Conservation (phyloP, 2,888 invertebrate species). For the Adineta ricciae region DNA sequence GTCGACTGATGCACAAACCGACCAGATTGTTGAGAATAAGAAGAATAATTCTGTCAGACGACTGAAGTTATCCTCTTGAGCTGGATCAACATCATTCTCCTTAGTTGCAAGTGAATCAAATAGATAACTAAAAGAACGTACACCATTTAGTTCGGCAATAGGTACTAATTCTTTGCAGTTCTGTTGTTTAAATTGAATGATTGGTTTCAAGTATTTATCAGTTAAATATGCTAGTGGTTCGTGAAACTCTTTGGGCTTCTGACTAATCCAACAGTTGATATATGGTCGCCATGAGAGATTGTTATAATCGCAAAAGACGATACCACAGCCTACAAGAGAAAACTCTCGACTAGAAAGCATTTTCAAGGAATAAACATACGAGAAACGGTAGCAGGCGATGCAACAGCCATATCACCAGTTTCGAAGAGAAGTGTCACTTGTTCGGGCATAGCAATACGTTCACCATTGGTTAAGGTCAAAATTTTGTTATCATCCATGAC, state of each 20-base stretch:
- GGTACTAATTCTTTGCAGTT: constrained; percentile 63
- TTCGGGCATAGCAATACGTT: constrained; percentile 87
- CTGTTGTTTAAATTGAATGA: constrained; percentile 62
- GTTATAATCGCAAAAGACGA: constrained; percentile 49
- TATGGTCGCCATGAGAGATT: constrained; percentile 49
- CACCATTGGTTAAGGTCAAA: constrained; percentile 90
- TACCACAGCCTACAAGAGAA: constrained; percentile 42
- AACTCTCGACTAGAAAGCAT: no score
- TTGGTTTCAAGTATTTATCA: constrained; percentile 50
- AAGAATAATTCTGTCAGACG: constrained; percentile 49
- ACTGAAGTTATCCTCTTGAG: constrained; percentile 44
- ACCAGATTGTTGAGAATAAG: constrained; percentile 51
- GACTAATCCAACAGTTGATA: constrained; percentile 48
- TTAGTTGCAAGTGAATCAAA: constrained; percentile 60
- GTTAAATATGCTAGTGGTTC: constrained; percentile 46
- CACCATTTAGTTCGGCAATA: constrained; percentile 67
- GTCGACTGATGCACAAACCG: constrained; percentile 68
- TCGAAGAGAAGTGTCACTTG: constrained; percentile 63
- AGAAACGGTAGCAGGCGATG: constrained; percentile 93
- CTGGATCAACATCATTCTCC: constrained; percentile 53
- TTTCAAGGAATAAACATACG: constrained; percentile 99
- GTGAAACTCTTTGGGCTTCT: constrained; percentile 47
- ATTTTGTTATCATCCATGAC: constrained; percentile 97
- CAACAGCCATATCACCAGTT: constrained; percentile 90
- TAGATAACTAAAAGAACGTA: constrained; percentile 66